phyloP scores from a whole-genome alignment of 1,140 invertebrate species.

The Tenebrio molitor region DNA sequence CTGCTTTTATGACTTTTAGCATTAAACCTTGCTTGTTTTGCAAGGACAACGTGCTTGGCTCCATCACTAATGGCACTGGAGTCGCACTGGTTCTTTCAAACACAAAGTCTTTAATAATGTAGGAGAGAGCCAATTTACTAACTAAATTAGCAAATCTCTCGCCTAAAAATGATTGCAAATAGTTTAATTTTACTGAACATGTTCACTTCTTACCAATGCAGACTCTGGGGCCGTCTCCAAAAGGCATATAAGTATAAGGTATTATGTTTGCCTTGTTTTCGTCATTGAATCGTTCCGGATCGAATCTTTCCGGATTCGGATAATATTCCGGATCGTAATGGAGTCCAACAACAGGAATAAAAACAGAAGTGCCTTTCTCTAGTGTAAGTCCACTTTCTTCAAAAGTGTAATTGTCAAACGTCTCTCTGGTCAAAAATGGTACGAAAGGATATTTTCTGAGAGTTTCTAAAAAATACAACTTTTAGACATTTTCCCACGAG shows the following conservation, averaged over 20 bases:
- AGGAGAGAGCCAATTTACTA: too few species aligned
- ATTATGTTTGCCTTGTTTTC: slow-evolving; percentile 65
- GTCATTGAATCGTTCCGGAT: slow-evolving; percentile 68
- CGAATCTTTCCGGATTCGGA: slow-evolving; percentile 71
- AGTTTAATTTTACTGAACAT: too few species aligned
- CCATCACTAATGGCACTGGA: too few species aligned
- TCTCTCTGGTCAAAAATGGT: slow-evolving; percentile 58
- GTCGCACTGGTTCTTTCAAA: too few species aligned
- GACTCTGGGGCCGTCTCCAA: slow-evolving; percentile 73
- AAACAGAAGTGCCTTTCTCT: slow-evolving; percentile 64
- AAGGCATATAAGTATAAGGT: slow-evolving; percentile 70
- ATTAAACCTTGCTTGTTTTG: too few species aligned
- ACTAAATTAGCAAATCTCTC: too few species aligned
- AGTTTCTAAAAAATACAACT: slow-evolving; percentile 55
- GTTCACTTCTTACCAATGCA: slow-evolving; percentile 74
- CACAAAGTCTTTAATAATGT: too few species aligned
- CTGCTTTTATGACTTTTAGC: too few species aligned
- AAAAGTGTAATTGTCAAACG: slow-evolving; percentile 61
- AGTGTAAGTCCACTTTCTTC: slow-evolving; percentile 61
- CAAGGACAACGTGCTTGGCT: too few species aligned
- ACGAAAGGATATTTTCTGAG: slow-evolving; percentile 68
- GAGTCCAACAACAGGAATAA: slow-evolving; percentile 63
- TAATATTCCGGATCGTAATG: slow-evolving; percentile 69
- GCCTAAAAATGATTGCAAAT: too few species aligned
- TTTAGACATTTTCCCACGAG: slow-evolving; percentile 14